Base-by-base conservation (phyloP, 2,797 vertebrate species). In the Kryptolebias ocellatus region DNA sequence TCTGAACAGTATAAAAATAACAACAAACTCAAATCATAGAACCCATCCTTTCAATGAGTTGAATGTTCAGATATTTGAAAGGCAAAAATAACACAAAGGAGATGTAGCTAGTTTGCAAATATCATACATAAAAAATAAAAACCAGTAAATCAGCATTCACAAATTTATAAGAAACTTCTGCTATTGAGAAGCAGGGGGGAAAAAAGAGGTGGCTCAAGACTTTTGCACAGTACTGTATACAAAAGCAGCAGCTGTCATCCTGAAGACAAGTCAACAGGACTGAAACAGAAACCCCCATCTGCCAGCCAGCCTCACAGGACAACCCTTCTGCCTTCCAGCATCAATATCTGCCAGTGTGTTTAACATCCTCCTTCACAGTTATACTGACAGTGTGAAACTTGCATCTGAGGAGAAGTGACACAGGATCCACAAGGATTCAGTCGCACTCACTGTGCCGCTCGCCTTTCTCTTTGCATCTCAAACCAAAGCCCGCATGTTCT, bases 381-480 rank as follows among this genome's bases (percentile, higher is more conserved):
- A 49, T 67, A 70, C 70, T 81, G 77, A 83, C 72, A 65, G 68
- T 58, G 47, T 80, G 64, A 74, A 85, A 78, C 69, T 60, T 62
- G 42, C 18, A 52, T 78, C 60, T 75, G 67, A 74, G 66, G 74
- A 67, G 60, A 52, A 79, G 74, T 57, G 74, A 76, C 69, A 59
- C 52, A 16, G 47, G 53, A 70, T 76, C 76, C 70, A 55, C 67
- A 54, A 79, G 64, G 75, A 80, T 63, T 84, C 64, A 45, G 54
- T 78, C 59, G 46, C 49, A 55, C 63, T 71, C 69, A 79, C 74
- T 8, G 62, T 24, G 69, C 67, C 39, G 53, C 62, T 58, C 6
- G 16, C 65, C 64, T 69, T 79, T 84, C 79, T 72, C 83, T 83
- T 79, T 68, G 59, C 78, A 82, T 84, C 67, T 74, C 45, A 24